phyloP scores from a whole-genome alignment of 2,113 vertebrate species.

The Cephalopterus ornatus region DNA sequence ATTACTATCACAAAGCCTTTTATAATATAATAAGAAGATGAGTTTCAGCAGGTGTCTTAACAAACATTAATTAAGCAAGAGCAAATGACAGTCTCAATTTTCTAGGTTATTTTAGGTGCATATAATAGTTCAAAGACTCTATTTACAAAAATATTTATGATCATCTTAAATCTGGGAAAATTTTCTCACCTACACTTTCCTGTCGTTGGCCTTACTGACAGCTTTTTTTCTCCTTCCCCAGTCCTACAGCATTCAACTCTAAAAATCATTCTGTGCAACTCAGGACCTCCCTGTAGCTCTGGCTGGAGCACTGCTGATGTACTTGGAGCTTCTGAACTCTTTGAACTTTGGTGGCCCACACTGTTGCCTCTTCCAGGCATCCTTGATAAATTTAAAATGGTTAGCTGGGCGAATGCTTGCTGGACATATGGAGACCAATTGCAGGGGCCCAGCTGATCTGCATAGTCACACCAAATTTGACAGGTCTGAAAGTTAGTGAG shows the following conservation, averaged over 20 bases:
- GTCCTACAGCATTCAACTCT: neutral
- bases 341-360: neutral
- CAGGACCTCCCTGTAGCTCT: neutral
- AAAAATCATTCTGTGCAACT: neutral
- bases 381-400: neutral
- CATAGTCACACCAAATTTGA: neutral
- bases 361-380: neutral
- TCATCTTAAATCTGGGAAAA: neutral
- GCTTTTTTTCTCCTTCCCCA: neutral
- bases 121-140: neutral
- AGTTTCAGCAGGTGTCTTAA: neutral
- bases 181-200: neutral
- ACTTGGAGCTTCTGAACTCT: neutral
- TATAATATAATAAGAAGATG: neutral
- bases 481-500: neutral
- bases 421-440: rapidly evolving
- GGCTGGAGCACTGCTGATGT: neutral
- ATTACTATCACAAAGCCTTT: neutral
- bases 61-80: neutral
- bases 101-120: neutral
- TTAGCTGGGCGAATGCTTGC: neutral
- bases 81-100: neutral
- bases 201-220: neutral
- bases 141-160: neutral
- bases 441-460: neutral